Base-by-base conservation (phyloP, 1,140 invertebrate species). In the Yoshiicerus persimilis region DNA sequence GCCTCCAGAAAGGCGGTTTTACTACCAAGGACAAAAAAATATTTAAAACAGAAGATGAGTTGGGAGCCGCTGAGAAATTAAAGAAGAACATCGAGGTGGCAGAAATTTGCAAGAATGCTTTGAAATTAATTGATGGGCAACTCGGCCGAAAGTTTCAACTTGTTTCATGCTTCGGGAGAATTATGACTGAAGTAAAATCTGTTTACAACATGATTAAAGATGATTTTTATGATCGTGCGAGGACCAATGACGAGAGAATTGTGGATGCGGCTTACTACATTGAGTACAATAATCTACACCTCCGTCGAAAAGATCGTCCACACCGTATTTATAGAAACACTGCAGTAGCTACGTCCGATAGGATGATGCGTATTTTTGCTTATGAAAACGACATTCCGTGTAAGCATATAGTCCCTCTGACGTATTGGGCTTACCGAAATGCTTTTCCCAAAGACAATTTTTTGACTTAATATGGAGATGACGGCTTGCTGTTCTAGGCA, bases 191-290 rank as follows among this genome's bases (percentile, higher is more conserved):
- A 66, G 34, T 30, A 16, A 6, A 47, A 25, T 84, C 47, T 25
- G 6, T 87, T 27, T 66, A 87, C 23, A 70, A 84, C 6, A 64
- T 75, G 27, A 27, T 89, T 10, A 32, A 27, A 27, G 89, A 90
- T 56, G 87, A 89, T 20, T 80, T 86, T 23, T 90, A 80, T 34
- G 87, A 90, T 56, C 32, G 32, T 1, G 30, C 30, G 0, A 23
- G 27, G 6, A 56, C 30, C 0, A 90, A 90, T 41, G 90, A 90
- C 41, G 89, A 89, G 0, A 32, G 89, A 13, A 90, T 90, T 32
- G n/a, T 90, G 5, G 88, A 87, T 11, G 25, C 88, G 16, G 89
- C 89, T 56, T 4, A 38, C 13, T 86, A 85, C 20, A 4, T 90
- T n/a, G 90, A 90, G 36, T 47, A 10, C 8, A 38, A 39, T 0